Evolutionary conservation across 2,113 vertebrate genomes (phyloP).

Genomic region (Microtus oregoni): DNA sequence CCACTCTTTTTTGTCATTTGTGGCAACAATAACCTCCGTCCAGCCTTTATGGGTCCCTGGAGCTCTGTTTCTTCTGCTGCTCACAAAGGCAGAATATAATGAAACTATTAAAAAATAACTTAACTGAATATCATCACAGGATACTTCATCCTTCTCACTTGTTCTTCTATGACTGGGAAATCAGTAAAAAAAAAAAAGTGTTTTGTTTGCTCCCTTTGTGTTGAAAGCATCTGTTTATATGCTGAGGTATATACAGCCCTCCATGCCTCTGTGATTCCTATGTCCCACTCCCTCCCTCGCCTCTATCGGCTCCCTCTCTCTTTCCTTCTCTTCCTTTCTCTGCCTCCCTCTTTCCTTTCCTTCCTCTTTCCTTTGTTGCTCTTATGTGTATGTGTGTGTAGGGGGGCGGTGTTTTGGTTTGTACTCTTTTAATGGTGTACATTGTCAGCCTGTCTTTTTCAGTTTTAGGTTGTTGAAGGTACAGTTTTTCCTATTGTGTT

Average conservation of each 20-base stretch:
- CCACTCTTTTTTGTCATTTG: slow-evolving; percentile 66
- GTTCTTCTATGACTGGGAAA: slow-evolving; percentile 15
- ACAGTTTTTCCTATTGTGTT: background rate
- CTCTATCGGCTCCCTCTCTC: no score
- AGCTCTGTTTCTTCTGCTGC: slow-evolving; percentile 52
- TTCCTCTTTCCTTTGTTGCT: background rate
- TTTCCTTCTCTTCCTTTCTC: background rate
- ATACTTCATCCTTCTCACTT: slow-evolving; percentile 47
- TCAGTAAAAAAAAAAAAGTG: background rate
- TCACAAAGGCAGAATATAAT: slow-evolving; percentile 62
- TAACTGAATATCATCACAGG: slow-evolving; percentile 56
- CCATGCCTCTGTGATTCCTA: background rate
- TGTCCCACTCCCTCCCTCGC: no score
- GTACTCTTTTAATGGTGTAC: background rate
- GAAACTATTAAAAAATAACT: slow-evolving; percentile 67
- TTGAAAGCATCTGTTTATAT: background rate
- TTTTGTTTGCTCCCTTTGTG: background rate
- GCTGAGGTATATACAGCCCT: background rate
- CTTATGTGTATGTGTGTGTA: background rate
- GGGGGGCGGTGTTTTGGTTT: background rate
- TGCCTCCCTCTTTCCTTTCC: background rate
- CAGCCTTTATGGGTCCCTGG: slow-evolving; percentile 50
- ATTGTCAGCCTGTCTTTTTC: background rate
- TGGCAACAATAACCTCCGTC: slow-evolving; percentile 64
- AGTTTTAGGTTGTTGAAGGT: background rate